phyloP scores from a whole-genome alignment of 2,888 invertebrate species.

The Clunio marinus region DNA sequence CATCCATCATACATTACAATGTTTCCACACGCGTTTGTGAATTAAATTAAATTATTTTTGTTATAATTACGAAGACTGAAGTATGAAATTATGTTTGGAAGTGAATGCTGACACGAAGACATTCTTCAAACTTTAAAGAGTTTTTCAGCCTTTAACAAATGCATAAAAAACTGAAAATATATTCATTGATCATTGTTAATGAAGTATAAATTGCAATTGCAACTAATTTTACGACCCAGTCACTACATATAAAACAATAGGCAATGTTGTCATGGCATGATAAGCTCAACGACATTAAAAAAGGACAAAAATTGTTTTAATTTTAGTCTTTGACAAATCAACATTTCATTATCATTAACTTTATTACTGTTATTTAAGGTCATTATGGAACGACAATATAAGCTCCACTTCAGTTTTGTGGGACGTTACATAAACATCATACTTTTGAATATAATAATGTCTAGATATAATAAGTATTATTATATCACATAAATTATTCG shows the following conservation, averaged over 20 bases:
- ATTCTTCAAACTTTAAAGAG: neutral
- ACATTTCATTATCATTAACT: slow-evolving; percentile 39
- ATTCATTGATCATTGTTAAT: slow-evolving; percentile 1
- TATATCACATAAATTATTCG: slow-evolving; percentile 33
- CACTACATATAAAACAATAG: slow-evolving; percentile 9
- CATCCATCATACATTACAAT: neutral
- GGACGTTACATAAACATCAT: neutral
- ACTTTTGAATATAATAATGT: slow-evolving; percentile 28
- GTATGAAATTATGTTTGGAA: neutral
- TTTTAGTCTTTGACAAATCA: slow-evolving; percentile 35
- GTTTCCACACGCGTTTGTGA: neutral
- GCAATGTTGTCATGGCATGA: neutral
- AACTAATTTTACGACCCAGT: slow-evolving; percentile 33
- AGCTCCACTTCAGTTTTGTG: slow-evolving; percentile 3
- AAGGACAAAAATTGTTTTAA: neutral
- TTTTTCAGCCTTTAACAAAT: neutral
- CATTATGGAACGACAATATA: slow-evolving; percentile 26
- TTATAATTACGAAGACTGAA: slow-evolving; percentile 3
- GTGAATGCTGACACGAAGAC: neutral
- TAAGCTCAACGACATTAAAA: neutral
- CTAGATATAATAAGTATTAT: slow-evolving; percentile 34
- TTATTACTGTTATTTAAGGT: slow-evolving; percentile 38
- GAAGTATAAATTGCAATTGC: slow-evolving; percentile 35
- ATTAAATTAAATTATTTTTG: slow-evolving; percentile 18
- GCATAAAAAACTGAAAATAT: no score